Evolutionary conservation across 2,888 invertebrate species (phyloP), one percentile per base, ranked within the genome.

Genomic region (Tuta absoluta): DNA sequence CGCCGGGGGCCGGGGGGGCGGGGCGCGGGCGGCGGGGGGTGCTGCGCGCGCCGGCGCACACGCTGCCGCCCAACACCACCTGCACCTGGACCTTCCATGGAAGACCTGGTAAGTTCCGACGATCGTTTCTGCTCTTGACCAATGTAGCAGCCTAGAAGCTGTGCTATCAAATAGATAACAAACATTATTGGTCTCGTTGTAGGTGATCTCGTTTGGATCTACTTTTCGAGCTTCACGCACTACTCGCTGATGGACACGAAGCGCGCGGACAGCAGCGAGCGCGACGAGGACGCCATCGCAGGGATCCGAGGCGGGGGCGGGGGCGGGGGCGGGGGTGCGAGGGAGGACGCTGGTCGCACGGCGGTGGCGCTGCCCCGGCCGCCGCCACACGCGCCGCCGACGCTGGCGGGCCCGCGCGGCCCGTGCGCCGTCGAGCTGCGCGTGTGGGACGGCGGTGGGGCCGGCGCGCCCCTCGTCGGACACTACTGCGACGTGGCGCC

Each of bases 1-100:
- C 80, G 92, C 92, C 75, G 80, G 66, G 65, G 12, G 86, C 79
- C 92, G 92, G 75, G 80, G 95, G 70, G 93, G 90, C 95, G 28
- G 95, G 66, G 80, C 86, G 91, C 37, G 95, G 94, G 57, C 92
- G 96, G 48, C 94, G 95, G 75, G 97, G 97, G 2, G 91, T 93
- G 23, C 87, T 97, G 62, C 92, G 95, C 58, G 96, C 96, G 70
- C 97, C 97, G 0, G 93, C 95, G 61, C 97, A 97, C 88, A 96
- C 97, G 58, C 91, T 97, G 73, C 96, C 97, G 19, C 96, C 96
- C 0, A 95, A 96, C 79, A 96, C 97, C 64, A 96, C 96, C 56
- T 97, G 97, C 90, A 95, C 95, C 33, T 97, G 97, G 93, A 95
- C 94, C 71, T 96, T 97, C 82, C 94, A 94, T 79, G 97, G 97